Evolutionary conservation across 2,888 invertebrate species (phyloP), one percentile per base, ranked within the genome.

Genomic region (Lymantria monacha): DNA sequence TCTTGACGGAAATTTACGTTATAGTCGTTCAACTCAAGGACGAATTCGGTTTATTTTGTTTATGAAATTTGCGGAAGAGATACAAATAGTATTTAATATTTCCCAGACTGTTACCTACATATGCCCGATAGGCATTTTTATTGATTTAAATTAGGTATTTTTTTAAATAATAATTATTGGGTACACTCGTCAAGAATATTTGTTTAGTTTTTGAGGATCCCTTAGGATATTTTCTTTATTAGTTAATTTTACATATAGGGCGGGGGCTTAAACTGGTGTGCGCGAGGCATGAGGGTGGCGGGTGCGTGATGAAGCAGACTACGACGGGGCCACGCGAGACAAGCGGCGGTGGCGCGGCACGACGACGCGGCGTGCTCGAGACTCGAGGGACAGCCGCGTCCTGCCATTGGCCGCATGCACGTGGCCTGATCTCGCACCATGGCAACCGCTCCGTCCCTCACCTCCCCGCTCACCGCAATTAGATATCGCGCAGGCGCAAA

Each of bases 401-500:
- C 66, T 66, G 86, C 89, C 77, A 95, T 95, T 95, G 95, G 95
- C 81, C 87, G 91, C 80, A 78, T 76, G 90, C 93, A 93, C 94
- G 93, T 95, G 94, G 94, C 94, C 94, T 94, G 95, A 95, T 93
- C 93, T 94, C 93, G 93, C 93, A 93, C 94, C 94, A 94, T 93
- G 93, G 93, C 93, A 89, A 90, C 91, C 70, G 70, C 72, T 62
- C 59, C 75, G 68, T 67, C 70, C 72, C 77, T 66, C 74, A 49
- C 67, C 57, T 66, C 64, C 59, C 53, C 64, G 22, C 63, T 37
- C 61, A 22, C 55, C 64, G 62, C 73, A 67, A 64, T 70, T 67
- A 67, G 66, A 76, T 70, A 75, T 70, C 75, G 73, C 69, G 72
- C 68, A 50, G 57, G 63, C 59, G 42, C 67, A 49, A 57, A 62